Conservation (phyloP, 1,140 invertebrate species). For the Sinella curviseta region DNA sequence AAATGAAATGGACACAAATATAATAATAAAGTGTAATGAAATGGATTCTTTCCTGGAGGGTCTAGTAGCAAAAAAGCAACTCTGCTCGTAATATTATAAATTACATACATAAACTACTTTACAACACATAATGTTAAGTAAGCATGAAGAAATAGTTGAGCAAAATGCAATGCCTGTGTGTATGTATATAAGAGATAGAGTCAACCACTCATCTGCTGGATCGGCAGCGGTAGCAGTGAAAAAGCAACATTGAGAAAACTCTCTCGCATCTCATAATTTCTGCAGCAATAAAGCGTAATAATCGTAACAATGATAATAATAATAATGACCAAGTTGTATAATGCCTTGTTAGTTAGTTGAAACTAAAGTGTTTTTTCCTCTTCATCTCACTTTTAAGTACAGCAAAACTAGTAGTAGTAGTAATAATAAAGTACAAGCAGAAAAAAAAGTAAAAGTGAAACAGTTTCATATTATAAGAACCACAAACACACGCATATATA, state of each 20-base stretch:
- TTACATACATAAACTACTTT: no score
- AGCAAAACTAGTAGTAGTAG: not conserved
- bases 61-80: not conserved
- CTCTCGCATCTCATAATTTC: slow-evolving; percentile 31
- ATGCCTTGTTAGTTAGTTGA: slow-evolving; percentile 6
- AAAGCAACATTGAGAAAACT: not conserved
- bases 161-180: no score
- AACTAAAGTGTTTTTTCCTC: not conserved
- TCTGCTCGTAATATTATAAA: no score
- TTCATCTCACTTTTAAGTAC: not conserved
- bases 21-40: not conserved
- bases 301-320: slow-evolving; percentile 34
- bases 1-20: not conserved
- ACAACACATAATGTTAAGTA: no score
- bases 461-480: not conserved
- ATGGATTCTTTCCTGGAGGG: not conserved
- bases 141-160: no score
- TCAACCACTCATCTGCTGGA: no score
- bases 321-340: slow-evolving; percentile 2
- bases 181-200: no score
- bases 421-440: not conserved
- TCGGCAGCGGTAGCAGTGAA: no score
- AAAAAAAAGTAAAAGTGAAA: not conserved
- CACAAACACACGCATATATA: no score
- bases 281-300: slow-evolving; percentile 24